Base-by-base conservation (phyloP, 2,888 invertebrate species). In the Nineta flava region DNA sequence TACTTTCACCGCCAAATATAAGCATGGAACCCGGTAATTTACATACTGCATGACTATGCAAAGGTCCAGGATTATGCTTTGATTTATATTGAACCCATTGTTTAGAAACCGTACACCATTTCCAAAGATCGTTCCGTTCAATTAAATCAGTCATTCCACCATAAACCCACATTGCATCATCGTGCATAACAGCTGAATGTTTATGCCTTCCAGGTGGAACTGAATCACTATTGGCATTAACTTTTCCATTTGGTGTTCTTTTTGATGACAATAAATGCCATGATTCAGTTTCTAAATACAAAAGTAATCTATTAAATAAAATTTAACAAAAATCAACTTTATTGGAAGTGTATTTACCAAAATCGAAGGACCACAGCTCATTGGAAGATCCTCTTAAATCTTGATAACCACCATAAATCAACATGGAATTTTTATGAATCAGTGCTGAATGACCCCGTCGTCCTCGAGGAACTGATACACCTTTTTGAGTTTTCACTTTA, bases 91-190 rank as follows among this genome's bases (percentile, higher is more conserved):
- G 63, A 48, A 67, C 71, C 86, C 86, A 87, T 49, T 72, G 74
- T 54, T 80, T 77, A 1, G 75, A 71, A 57, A 81, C 68, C 53
- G 82, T 81, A 64, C 84, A 83, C 74, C 83, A 87, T 61, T 75
- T 73, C 87, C 87, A 88, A 53, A 87, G 78, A 65, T 88, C 88
- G 51, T 72, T 70, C 58, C 81, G 74, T 58, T 80, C 83, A 55
- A 82, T 79, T 51, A 92, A 75, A 70, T 90, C 87, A 54, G 83
- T 83, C 83, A 86, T 87, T 0, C 92, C 92, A 15, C 87, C 92
- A 67, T 85, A 90, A 61, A 92, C 76, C 80, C 87, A 91, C 75
- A 92, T 84, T 3, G 79, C 74, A 56, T 78, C 77, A 58, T 76
- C 82, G 65, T 86, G 81, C 53, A 88, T 70, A 44, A 87, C 81